phyloP scores from a whole-genome alignment of 2,797 vertebrate species.

The Rhinophrynus dorsalis region DNA sequence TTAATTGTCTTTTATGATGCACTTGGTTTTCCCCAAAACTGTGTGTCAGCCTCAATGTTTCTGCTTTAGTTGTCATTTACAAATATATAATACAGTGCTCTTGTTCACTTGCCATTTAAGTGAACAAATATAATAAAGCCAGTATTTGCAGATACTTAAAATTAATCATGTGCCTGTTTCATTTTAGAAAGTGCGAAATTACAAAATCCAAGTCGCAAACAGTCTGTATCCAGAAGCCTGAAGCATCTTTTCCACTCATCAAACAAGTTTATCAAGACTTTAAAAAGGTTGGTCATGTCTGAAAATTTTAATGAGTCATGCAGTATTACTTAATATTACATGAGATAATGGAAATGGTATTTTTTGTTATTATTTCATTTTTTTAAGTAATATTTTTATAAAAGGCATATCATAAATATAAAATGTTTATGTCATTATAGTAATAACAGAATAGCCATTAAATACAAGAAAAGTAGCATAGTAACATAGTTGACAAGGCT shows the following conservation, averaged over 20 bases:
- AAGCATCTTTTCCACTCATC: conserved; percentile 97
- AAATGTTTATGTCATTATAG: no score
- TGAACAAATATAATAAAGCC: conserved; percentile 35
- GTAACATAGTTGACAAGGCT: no score
- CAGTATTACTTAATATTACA: no score
- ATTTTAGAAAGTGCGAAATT: conserved; percentile 83
- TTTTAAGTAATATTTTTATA: no score
- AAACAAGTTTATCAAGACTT: conserved; percentile 95
- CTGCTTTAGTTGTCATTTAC: conserved; percentile 2
- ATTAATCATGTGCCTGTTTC: conserved; percentile 47
- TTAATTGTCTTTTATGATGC: no score
- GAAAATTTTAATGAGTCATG: no score
- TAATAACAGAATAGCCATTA: no score
- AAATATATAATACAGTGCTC: conserved; percentile 10
- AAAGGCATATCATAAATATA: no score
- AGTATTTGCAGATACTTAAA: conserved; percentile 14
- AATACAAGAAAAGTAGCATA: no score
- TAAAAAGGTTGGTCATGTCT: conserved; percentile 82
- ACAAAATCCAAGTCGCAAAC: conserved; percentile 90
- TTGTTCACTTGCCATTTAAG: conserved; percentile 10
- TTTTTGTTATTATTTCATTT: no score
- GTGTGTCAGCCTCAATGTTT: neutral
- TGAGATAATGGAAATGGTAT: no score
- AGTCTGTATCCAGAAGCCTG: conserved; percentile 91
- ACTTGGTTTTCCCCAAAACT: neutral